Evolutionary conservation across 2,113 vertebrate species (phyloP).

Genomic region (Lophochroa leadbeateri): DNA sequence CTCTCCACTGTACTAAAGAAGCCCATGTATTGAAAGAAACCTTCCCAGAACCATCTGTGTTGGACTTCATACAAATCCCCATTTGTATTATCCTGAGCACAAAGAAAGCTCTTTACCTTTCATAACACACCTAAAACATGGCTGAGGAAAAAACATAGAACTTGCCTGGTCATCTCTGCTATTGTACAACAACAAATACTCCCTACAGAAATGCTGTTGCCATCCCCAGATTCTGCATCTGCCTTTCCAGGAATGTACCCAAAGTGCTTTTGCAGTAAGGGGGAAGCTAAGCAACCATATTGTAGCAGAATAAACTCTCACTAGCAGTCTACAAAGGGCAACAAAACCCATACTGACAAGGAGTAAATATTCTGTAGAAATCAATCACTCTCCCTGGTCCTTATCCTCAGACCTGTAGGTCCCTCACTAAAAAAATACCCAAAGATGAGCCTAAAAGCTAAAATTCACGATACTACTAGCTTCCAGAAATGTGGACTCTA

Average conservation of each 20-base stretch:
- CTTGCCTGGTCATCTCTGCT: neutral
- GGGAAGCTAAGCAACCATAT: neutral
- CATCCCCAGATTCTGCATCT: neutral
- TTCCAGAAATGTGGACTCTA: neutral
- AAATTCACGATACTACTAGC: neutral
- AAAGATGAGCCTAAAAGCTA: neutral
- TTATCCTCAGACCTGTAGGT: neutral
- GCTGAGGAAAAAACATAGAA: neutral
- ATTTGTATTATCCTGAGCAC: neutral
- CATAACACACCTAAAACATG: neutral
- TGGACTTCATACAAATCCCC: neutral
- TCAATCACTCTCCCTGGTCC: accelerated
- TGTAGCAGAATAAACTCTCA: neutral
- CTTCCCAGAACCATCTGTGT: neutral
- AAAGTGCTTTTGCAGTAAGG: neutral
- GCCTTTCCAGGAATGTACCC: neutral
- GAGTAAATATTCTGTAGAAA: neutral
- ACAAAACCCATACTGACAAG: neutral
- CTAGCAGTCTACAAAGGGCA: neutral
- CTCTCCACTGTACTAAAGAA: neutral
- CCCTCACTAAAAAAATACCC: neutral
- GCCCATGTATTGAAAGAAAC: neutral
- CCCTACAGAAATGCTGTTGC: neutral
- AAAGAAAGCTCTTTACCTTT: neutral
- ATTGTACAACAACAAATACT: neutral